Base-by-base conservation (phyloP, 2,797 vertebrate genomes). In the Alauda arvensis region DNA sequence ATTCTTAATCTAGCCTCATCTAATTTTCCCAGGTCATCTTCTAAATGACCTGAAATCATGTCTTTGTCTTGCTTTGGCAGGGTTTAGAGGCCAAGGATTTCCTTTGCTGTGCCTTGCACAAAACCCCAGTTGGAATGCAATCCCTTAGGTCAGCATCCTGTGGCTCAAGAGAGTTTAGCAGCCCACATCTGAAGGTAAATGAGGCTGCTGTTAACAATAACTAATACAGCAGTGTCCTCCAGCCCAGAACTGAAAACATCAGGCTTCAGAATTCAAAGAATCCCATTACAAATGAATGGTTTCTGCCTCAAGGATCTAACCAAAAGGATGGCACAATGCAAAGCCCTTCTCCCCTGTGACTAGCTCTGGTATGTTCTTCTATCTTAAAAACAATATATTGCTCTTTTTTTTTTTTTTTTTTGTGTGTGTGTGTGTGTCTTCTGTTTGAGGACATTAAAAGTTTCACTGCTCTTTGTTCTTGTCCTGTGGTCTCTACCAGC, bases 211-310 rank as follows among this genome's bases (percentile, higher is more conserved):
- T 59, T 78, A 89, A 89, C 85, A 91, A 74, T 72, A 92, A 81
- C 60, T 78, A 87, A 72, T 63, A 69, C 0, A 91, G 49, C 70
- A 77, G 24, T 66, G 43, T 84, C 28, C 59, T 90, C 61, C 60
- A 94, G 74, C 53, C 60, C 49, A 78, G 67, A 4, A 7, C 49
- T 86, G 74, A 74, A 89, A 92, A 80, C 69, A 80, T 80, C 82
- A 83, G 82, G 42, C 90, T 93, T 90, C 49, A 87, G 74, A 90
- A 93, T 87, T 80, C 86, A 85, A 87, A 90, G 69, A 92, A 81
- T 85, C 37, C 34, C 53, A 24, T 77, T 80, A 80, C 46, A 87
- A 92, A 93, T 69, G 24, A 82, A 84, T 86, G 46, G 56, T 52
- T 90, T 92, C 74, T 93, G 86, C 91, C 84, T 28, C 42, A 56